Evolutionary conservation across 2,113 vertebrate genomes (phyloP).

Genomic region (Tragelaphus strepsiceros): DNA sequence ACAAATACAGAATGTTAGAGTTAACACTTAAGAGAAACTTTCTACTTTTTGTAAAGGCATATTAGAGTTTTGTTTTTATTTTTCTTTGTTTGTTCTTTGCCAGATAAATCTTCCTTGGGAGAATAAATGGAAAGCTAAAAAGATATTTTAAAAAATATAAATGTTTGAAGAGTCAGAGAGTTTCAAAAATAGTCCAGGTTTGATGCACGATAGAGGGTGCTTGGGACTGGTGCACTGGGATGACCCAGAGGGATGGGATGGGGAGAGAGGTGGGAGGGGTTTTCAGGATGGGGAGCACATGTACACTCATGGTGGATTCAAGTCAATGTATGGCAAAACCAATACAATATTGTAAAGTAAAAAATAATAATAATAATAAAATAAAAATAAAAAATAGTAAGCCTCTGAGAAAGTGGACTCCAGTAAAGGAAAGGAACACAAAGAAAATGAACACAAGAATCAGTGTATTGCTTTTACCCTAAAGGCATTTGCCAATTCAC

Average conservation of each 20-base stretch:
- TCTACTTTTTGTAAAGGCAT: background rate
- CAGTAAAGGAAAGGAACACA: background rate
- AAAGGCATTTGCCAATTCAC: background rate
- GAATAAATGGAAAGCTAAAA: conserved; percentile 2
- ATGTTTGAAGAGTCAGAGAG: background rate
- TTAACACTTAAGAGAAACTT: background rate
- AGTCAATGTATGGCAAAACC: too few species aligned
- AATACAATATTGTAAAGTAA: too few species aligned
- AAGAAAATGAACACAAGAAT: background rate
- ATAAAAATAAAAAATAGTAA: background rate
- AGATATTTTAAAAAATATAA: background rate
- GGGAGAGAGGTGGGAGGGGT: too few species aligned
- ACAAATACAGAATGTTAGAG: background rate
- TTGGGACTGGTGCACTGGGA: too few species aligned
- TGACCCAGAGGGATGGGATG: too few species aligned
- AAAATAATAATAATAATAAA: too few species aligned
- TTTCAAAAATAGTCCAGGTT: background rate
- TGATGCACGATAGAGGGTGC: too few species aligned
- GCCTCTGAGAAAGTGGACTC: background rate
- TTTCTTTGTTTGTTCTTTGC: background rate
- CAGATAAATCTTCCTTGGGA: background rate
- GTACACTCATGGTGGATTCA: too few species aligned
- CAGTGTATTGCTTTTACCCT: background rate
- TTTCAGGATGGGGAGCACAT: too few species aligned
- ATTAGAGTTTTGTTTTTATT: background rate